phyloP scores from a whole-genome alignment of 2,797 vertebrate species.

The Enteromius fasciolatus region DNA sequence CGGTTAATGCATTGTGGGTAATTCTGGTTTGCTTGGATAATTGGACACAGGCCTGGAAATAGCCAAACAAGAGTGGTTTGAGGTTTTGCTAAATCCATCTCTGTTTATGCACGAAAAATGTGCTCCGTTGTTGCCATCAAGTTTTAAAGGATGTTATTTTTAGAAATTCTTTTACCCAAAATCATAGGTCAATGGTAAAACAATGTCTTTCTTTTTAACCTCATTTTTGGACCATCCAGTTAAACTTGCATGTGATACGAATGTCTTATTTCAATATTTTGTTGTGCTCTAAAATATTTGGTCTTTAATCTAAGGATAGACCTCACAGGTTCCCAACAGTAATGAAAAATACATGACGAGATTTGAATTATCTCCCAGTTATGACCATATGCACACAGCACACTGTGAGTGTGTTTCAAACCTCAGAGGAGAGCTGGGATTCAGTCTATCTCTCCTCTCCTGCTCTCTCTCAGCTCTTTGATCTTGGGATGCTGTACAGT shows the following conservation, averaged over 20 bases:
- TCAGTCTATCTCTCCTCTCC: not conserved
- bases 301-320: slow-evolving; percentile 30
- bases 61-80: slow-evolving; percentile 49
- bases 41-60: slow-evolving; percentile 58
- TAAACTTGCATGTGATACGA: not conserved
- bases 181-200: not conserved
- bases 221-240: not conserved
- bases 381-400: slow-evolving; percentile 41
- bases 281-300: slow-evolving; percentile 4
- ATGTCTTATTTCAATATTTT: slow-evolving; percentile 10
- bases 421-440: slow-evolving; percentile 30
- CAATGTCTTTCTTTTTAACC: not conserved
- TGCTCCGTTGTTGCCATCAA: not conserved
- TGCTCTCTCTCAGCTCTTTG: slow-evolving; percentile 20
- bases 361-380: slow-evolving; percentile 53
- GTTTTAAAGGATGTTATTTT: not conserved
- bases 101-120: not conserved
- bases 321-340: slow-evolving; percentile 35
- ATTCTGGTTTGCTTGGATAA: slow-evolving; percentile 61
- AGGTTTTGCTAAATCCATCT: slow-evolving; percentile 39
- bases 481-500: slow-evolving; percentile 20
- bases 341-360: slow-evolving; percentile 27
- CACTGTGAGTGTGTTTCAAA: slow-evolving; percentile 10
- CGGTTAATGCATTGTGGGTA: slow-evolving; percentile 64
- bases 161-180: not conserved